These are phyloP conservation scores for Rousettus leschenaultii DNA, from an alignment of 2,113 vertebrate species.

Conservation along the genomic window DNA sequence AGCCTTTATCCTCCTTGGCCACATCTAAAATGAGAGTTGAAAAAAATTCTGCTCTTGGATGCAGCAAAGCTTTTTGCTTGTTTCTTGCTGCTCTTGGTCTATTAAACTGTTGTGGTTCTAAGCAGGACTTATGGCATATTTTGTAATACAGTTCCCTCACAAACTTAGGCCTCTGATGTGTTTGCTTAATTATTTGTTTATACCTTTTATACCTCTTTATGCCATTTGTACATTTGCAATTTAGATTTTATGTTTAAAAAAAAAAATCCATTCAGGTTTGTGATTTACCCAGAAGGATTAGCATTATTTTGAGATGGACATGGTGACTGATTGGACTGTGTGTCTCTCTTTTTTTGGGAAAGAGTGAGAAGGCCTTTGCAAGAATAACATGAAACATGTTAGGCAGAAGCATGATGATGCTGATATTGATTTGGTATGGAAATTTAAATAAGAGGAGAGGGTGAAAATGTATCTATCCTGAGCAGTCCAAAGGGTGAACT, in stretches of 20 bases:
- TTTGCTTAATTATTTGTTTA: neutral
- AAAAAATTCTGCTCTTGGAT: neutral
- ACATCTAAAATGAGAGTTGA: neutral
- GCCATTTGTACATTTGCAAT: neutral
- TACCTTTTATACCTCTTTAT: neutral
- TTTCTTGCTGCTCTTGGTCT: neutral
- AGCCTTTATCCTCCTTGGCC: neutral
- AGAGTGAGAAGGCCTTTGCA: neutral
- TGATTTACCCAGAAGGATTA: neutral
- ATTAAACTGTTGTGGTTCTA: neutral
- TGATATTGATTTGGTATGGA: neutral
- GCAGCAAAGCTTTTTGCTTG: neutral
- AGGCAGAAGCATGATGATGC: neutral
- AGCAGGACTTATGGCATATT: neutral
- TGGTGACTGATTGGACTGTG: neutral
- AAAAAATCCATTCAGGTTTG: neutral
- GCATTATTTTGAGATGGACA: neutral
- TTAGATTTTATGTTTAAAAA: neutral
- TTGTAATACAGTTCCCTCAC: neutral
- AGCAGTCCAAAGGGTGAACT: neutral
- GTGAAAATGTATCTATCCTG: neutral
- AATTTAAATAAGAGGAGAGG: neutral
- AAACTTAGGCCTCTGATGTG: neutral
- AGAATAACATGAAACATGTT: neutral
- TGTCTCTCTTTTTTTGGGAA: neutral